phyloP scores from a whole-genome alignment of 2,888 invertebrate species.

The Calameuta idolon region DNA sequence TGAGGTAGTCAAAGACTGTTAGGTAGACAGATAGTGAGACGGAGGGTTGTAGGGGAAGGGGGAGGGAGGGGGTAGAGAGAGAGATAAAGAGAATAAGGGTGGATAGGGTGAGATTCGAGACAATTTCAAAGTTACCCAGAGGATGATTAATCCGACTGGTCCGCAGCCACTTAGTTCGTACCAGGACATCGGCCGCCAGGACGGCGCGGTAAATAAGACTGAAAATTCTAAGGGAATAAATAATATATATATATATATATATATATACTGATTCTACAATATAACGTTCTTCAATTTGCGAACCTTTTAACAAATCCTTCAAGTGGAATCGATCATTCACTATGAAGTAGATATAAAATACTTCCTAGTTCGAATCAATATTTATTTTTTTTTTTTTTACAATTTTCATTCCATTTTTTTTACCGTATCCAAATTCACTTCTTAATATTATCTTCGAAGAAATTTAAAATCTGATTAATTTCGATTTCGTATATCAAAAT shows the following conservation, averaged over 20 bases:
- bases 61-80: conserved; percentile 3
- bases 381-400: not conserved
- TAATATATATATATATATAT: too few species aligned
- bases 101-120: conserved; percentile 14
- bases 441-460: not conserved
- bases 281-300: too few species aligned
- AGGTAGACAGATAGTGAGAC: conserved; percentile 1
- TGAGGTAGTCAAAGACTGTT: not conserved
- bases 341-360: too few species aligned
- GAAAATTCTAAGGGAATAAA: too few species aligned
- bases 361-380: not conserved
- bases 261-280: too few species aligned
- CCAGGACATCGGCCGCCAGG: too few species aligned
- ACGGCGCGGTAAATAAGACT: too few species aligned
- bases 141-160: conserved; percentile 18
- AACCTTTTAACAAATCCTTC: too few species aligned
- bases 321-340: too few species aligned
- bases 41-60: not conserved
- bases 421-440: not conserved
- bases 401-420: not conserved
- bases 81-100: not conserved
- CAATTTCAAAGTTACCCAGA: conserved; percentile 22
- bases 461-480: too few species aligned
- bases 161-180: conserved; percentile 11
- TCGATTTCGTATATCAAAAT: too few species aligned